Conservation (phyloP, 2,113 vertebrate genomes). For the Deroptyus accipitrinus region DNA sequence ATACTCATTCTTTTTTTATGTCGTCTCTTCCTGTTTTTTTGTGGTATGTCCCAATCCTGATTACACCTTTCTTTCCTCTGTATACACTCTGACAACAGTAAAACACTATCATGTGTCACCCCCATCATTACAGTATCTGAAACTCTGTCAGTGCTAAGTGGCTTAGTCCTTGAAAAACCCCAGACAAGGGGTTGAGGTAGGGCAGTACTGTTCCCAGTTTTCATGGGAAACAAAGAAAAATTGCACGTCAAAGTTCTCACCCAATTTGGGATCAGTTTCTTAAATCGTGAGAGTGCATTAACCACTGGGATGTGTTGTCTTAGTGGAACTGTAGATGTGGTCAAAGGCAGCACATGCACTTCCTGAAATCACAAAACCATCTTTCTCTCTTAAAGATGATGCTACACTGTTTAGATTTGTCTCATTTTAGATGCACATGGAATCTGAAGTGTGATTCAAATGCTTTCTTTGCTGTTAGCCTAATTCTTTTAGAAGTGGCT, state of each 20-base stretch:
- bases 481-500: neutral
- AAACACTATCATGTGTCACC: neutral
- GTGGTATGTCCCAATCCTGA: neutral
- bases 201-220: neutral
- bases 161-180: neutral
- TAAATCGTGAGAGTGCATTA: neutral
- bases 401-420: neutral
- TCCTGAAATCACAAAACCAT: neutral
- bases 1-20: neutral
- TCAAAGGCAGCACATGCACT: neutral
- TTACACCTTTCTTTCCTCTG: neutral
- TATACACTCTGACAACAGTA: neutral
- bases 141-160: neutral
- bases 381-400: neutral
- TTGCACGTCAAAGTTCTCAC: neutral
- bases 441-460: neutral
- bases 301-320: neutral
- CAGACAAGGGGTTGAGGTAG: neutral
- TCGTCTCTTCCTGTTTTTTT: neutral
- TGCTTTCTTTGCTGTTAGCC: neutral
- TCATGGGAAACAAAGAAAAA: neutral
- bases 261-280: neutral
- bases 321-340: fast-evolving
- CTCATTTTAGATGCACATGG: neutral
- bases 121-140: neutral